phyloP scores from a whole-genome alignment of 2,113 vertebrate species.

The Poeciliopsis prolifica region DNA sequence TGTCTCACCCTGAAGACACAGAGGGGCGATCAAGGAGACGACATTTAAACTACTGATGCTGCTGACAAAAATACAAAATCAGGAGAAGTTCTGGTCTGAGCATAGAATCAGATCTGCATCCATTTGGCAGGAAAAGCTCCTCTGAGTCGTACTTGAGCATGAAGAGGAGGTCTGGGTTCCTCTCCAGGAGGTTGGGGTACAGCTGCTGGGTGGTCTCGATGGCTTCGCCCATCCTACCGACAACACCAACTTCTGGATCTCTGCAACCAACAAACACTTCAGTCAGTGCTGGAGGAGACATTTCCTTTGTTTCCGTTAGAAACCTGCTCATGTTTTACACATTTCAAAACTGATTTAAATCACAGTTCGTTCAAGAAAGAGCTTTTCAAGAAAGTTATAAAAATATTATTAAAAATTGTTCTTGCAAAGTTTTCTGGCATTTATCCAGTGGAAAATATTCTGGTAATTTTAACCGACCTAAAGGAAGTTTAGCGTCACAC shows the following conservation, averaged over 20 bases:
- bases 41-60: too few species aligned
- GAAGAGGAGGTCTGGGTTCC: constrained; percentile 98
- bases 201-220: constrained; percentile 99
- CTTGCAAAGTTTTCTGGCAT: too few species aligned
- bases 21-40: neutral
- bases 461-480: too few species aligned
- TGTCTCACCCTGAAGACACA: constrained; percentile 88
- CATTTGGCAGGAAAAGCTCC: neutral
- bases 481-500: too few species aligned
- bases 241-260: constrained; percentile 99
- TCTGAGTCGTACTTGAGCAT: constrained; percentile 92
- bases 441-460: too few species aligned
- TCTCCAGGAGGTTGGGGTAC: constrained; percentile 97
- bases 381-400: too few species aligned
- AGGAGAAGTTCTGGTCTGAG: neutral
- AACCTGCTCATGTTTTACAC: neutral
- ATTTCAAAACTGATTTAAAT: neutral
- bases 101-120: neutral
- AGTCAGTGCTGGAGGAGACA: neutral
- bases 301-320: neutral
- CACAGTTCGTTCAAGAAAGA: too few species aligned
- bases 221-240: constrained; percentile 99
- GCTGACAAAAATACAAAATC: too few species aligned
- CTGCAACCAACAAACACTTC: constrained; percentile 71
- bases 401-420: too few species aligned